phyloP scores from a whole-genome alignment of 2,888 invertebrate species.

The Cryptus armator region DNA sequence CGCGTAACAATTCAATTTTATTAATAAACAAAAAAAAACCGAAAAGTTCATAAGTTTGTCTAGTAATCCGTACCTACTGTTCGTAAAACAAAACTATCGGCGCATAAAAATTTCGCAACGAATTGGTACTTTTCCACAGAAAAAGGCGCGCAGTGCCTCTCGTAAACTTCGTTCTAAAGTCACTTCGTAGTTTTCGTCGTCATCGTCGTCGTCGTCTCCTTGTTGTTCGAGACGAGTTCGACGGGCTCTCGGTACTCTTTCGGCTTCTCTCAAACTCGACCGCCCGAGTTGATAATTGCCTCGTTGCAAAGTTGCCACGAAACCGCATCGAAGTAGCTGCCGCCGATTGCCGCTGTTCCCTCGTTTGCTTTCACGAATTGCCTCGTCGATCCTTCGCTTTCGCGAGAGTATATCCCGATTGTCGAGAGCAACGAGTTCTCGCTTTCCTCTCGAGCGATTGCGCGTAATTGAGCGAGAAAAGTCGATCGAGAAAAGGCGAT shows the following conservation, averaged over 20 bases:
- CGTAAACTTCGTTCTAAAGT: slow-evolving; percentile 38
- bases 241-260: not conserved
- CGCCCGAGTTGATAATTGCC: slow-evolving; percentile 61
- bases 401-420: slow-evolving; percentile 49
- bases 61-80: no score
- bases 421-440: slow-evolving; percentile 21
- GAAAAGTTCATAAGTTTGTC: no score
- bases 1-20: no score
- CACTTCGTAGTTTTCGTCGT: slow-evolving; percentile 28
- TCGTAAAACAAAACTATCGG: slow-evolving; percentile 12
- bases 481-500: slow-evolving; percentile 36
- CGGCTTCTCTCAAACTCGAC: slow-evolving; percentile 24
- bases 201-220: not conserved
- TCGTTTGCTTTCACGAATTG: slow-evolving; percentile 24
- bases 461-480: slow-evolving; percentile 44
- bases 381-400: slow-evolving; percentile 39
- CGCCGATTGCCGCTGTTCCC: slow-evolving; percentile 27
- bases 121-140: slow-evolving; percentile 10
- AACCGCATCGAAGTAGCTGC: slow-evolving; percentile 44
- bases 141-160: no score
- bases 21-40: no score
- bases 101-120: slow-evolving; percentile 11
- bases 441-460: slow-evolving; percentile 17
- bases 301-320: slow-evolving; percentile 60
- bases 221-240: slow-evolving; percentile 23